Percentiles rank a stretch among this genome's conserved stretches.
Conservation (phyloP, 2,797 vertebrate genomes). For the Pseudomugil tenellus region DNA sequence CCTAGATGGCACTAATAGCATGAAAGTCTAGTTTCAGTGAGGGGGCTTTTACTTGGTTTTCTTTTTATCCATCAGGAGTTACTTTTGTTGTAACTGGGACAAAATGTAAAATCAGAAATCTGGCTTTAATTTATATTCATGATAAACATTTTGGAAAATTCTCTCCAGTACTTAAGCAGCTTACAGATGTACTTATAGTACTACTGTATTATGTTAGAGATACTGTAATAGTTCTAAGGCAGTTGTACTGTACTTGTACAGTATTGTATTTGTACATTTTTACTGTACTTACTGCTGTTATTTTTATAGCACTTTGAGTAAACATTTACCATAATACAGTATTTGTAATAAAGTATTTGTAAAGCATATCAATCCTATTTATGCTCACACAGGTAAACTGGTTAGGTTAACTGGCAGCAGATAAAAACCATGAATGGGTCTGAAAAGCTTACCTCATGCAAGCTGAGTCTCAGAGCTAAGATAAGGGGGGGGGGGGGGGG, state of each 20-base stretch:
- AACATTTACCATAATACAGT: no score
- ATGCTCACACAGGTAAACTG: neutral
- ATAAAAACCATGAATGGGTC: no score
- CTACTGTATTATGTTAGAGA: neutral
- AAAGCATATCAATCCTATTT: no score
- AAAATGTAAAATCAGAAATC: neutral
- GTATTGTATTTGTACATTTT: no score
- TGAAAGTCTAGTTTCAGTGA: neutral
- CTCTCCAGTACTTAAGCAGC: neutral
- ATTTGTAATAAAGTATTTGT: no score
- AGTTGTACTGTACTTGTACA: no score
- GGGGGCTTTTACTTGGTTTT: neutral
- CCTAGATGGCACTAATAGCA: slow-evolving; percentile 68
- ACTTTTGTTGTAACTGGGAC: neutral
- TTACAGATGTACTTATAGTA: neutral
- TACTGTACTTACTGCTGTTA: neutral
- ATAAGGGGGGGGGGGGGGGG: no score
- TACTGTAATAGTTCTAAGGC: neutral
- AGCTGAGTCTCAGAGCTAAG: no score
- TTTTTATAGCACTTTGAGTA: neutral
- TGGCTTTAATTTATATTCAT: neutral
- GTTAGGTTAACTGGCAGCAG: neutral
- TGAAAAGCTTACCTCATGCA: no score
- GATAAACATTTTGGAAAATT: neutral
- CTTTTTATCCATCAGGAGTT: neutral